Evolutionary conservation across 2,113 vertebrate genomes (phyloP), one percentile per base, ranked within the genome.

Genomic region (Embiotoca jacksoni): DNA sequence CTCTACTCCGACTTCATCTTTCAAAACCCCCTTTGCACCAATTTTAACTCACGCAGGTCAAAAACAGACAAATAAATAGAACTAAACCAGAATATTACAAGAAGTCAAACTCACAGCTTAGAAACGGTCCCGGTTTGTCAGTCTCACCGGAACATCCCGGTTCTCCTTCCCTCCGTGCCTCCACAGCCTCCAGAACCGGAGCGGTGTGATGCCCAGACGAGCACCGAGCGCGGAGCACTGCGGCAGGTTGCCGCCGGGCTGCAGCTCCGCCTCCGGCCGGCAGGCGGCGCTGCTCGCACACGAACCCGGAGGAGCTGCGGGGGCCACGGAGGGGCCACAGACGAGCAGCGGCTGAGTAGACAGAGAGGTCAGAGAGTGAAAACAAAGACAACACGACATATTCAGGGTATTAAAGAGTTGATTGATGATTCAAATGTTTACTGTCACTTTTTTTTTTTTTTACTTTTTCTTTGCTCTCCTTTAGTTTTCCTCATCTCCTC

Each of bases 221-320:
- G 5, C 39, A 0, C 68, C 47, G 65, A 31, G 53, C 70, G 6
- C 30, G 36, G 65, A 50, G 50, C 47, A 9, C 46, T 80, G 73
- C 70, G 32, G 74, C 64, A 47, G 52, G 23, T 2, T 4, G 2
- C 5, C 2, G 53, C 30, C 5, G 4, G 2, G 14, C 72, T 69
- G 81, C 67, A 4, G 57, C 11, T 58, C 82, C 11, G 6, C 8
- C 10, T 47, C 6, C 14, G 36, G 23, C 75, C 94, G 81, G 59
- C 85, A 85, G 88, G 79, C 50, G 79, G 81, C 73, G 88, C 92
- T 94, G 92, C 88, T 88, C 68, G 75, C 90, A 92, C 83, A 87
- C 78, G 57, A 87, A 94, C 67, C 15, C 1, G 6, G 23, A 16
- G 13, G 30, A 0, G n/a, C 37, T 57, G 7, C 4, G 52, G 4